Evolutionary conservation across 2,888 invertebrate species (phyloP).

Genomic region (Margaritifera margaritifera): DNA sequence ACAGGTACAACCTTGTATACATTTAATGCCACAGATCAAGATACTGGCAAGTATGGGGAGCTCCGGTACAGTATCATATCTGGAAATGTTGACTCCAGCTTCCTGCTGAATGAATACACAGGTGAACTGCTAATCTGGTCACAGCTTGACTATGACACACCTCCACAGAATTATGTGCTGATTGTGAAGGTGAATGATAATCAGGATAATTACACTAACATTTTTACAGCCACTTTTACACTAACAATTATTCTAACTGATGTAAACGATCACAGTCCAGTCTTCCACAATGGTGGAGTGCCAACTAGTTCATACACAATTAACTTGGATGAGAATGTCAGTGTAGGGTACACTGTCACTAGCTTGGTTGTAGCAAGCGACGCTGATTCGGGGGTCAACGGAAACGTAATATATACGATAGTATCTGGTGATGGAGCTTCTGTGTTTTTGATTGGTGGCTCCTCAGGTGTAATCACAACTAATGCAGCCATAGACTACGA

Average conservation of each 20-base stretch:
- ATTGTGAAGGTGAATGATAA: conserved; percentile 47
- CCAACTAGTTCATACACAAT: conserved; percentile 31
- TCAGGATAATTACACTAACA: conserved; percentile 12
- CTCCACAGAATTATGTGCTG: conserved; percentile 32
- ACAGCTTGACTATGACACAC: conserved; percentile 57
- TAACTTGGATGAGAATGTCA: conserved; percentile 44
- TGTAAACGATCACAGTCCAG: conserved; percentile 52
- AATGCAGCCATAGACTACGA: conserved; percentile 54
- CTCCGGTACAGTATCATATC: conserved; percentile 29
- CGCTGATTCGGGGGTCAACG: conserved; percentile 45
- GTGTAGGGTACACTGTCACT: conserved; percentile 20
- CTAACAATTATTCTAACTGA: conserved; percentile 43
- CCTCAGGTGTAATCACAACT: conserved; percentile 46
- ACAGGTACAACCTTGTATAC: conserved; percentile 46
- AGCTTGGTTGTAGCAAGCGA: conserved; percentile 33
- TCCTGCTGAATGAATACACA: conserved; percentile 37
- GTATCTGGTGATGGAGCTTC: conserved; percentile 40
- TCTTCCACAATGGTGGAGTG: conserved; percentile 17
- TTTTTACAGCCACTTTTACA: conserved; percentile 33
- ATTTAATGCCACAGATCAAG: conserved; percentile 49
- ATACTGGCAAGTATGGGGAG: conserved; percentile 42
- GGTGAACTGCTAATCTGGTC: conserved; percentile 52
- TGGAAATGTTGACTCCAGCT: conserved; percentile 30
- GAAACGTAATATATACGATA: conserved; percentile 45
- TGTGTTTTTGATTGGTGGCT: conserved; percentile 47